Conservation (phyloP, 1,140 invertebrate genomes). For the Neuroterus valhalla region DNA sequence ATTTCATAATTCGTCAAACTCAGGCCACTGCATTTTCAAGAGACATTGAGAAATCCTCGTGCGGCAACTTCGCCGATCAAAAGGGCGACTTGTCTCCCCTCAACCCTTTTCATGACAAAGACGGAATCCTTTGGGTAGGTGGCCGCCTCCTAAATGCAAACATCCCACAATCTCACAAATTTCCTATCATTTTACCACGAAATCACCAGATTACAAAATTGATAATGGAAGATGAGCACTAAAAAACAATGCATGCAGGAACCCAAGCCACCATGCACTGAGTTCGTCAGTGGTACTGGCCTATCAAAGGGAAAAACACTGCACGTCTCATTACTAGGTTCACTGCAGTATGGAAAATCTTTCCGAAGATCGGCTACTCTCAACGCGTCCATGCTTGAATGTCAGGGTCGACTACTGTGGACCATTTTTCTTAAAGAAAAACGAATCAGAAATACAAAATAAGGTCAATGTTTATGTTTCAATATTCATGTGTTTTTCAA, state of each 20-base stretch:
- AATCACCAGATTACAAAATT: constrained; percentile 16
- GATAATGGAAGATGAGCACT: not conserved
- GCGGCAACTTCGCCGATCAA: not conserved
- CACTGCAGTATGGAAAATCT: constrained; percentile 24
- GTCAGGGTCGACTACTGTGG: constrained; percentile 18
- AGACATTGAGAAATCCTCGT: not conserved
- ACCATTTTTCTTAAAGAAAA: constrained; percentile 18
- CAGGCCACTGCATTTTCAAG: too few relatives aligned
- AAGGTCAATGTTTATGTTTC: not conserved
- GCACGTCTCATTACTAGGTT: not conserved
- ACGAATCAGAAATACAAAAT: not conserved
- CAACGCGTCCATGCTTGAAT: not conserved
- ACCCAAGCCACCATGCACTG: not conserved
- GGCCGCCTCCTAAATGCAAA: constrained; percentile 15
- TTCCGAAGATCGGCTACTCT: not conserved
- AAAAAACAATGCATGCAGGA: not conserved
- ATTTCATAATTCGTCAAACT: not conserved
- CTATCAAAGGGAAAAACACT: not conserved
- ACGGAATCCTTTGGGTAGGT: not conserved
- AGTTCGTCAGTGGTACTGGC: constrained; percentile 24
- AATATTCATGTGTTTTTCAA: not conserved
- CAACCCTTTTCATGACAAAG: too few relatives aligned
- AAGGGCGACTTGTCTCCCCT: not conserved
- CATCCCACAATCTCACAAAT: not conserved
- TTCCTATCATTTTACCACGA: constrained; percentile 12